Evolutionary conservation across 2,113 vertebrate genomes (phyloP), one percentile per base, ranked within the genome.

Genomic region (Brevimyrus niger): DNA sequence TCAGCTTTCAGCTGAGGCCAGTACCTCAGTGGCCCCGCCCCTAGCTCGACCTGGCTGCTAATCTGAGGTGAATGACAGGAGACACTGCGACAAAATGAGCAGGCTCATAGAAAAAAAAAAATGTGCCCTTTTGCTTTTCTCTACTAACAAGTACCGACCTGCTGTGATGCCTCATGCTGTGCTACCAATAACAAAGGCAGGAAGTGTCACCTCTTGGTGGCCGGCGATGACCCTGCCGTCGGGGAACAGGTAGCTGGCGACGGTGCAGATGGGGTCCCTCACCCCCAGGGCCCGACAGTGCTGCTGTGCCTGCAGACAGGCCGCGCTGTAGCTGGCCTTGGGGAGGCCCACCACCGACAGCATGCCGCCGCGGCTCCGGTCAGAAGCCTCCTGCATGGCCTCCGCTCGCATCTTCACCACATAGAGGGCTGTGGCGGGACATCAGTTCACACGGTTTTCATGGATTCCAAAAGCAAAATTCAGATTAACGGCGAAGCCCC

Each of bases 191-290:
- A 69, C 23, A 69, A 19, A 19, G 13, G 27, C 15, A 7, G 31
- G 69, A 38, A 38, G 1, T 42, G 85, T 5, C 90, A 99, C 98
- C 97, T 98, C 93, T 4, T 95, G 89, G 91, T 99, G 97, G 51
- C 98, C 98, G 2, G 98, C 97, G 88, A 99, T 96, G 90, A 99
- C 98, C 90, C 97, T 96, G 92, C 97, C 96, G 48, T 98, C 96
- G 3, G 98, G 98, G 89, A 98, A 99, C 89, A 99, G 94, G 88
- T 97, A 99, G 94, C 94, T 99, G 89, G 98, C 96, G 89, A 99
- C 93, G 15, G 95, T 94, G 8, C 98, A 99, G 11, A 99, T 96
- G 0, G 98, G 96, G n/a, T 95, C 90, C 89, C 96, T 87, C 1
- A 99, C 88, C 1, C 97, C 97, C 91, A 96, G 61, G 3, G 95